Base-by-base conservation (phyloP, 2,888 invertebrate genomes). In the Leptinotarsa haldemani region DNA sequence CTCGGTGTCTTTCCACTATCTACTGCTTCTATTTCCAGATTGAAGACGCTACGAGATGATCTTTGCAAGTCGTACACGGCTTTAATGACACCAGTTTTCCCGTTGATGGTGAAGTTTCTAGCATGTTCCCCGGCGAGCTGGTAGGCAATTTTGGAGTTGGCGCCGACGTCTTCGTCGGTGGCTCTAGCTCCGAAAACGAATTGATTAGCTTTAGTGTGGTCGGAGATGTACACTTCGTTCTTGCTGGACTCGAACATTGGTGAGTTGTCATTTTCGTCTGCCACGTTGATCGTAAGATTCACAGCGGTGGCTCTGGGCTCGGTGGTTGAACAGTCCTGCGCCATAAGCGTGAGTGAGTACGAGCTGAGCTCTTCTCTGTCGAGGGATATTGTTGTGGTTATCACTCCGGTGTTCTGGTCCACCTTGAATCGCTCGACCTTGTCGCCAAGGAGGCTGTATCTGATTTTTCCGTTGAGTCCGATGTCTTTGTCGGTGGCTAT, bases 101-200 rank as follows among this genome's bases (percentile, higher is more conserved):
- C 88, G 84, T 97, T 93, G 69, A 98, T 93, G 15, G 89, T 89
- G 85, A 98, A 98, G 80, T 92, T 91, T 64, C 91, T 89, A n/a
- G 93, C 90, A 84, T 96, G 94, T 82, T 93, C 91, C 1, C 96
- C 95, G 75, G 91, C 91, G 7, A 97, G 88, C 69, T 90, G 92
- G 86, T 97, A 98, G 0, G 90, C 87, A 70, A 98, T 93, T 83
- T 92, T 92, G 70, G 95, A 94, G 86, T 97, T 97, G 0, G 90
- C 88, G 0, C 94, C 96, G 71, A 93, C 91, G 86, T 98, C 98
- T 74, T 90, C 90, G 86, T 98, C 98, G 7, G 90, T 89, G 0
- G 97, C 97, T 85, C 93, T 94, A 0, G 95, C 95, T 12, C 97
- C 97, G 85, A 96, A 95, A 30, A 98, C 95, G 88, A 97, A 98